Percentiles rank a stretch among this genome's conserved stretches.
Conservation (phyloP, 1,140 invertebrate species). For the Aphelenchoides avenae region DNA sequence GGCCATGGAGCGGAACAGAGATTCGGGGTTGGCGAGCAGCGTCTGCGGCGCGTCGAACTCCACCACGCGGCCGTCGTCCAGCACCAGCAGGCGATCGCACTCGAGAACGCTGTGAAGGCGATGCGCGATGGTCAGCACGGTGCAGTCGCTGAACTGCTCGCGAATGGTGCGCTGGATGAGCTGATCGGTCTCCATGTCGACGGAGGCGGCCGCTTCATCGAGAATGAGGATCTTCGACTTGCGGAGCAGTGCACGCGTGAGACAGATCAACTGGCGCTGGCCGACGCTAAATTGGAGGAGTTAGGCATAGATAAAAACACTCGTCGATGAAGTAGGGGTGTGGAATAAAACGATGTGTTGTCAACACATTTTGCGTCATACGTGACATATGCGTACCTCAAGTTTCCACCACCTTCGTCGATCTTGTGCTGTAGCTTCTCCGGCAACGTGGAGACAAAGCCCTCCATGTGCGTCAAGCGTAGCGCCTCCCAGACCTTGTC, state of each 20-base stretch:
- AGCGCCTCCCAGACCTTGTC: slow-evolving; percentile 70
- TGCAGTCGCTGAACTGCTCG: slow-evolving; percentile 59
- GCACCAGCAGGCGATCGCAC: slow-evolving; percentile 65
- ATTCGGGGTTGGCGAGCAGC: slow-evolving; percentile 64
- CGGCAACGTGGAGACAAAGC: slow-evolving; percentile 14
- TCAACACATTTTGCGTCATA: too few species aligned
- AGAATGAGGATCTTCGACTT: slow-evolving; percentile 69
- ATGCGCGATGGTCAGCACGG: slow-evolving; percentile 73
- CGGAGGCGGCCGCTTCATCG: slow-evolving; percentile 81
- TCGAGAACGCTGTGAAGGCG: slow-evolving; percentile 74
- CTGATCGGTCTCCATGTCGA: slow-evolving; percentile 67
- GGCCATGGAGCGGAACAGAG: slow-evolving; percentile 61
- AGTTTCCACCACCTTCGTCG: slow-evolving; percentile 61
- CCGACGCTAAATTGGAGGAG: slow-evolving; percentile 59
- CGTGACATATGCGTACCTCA: too few species aligned
- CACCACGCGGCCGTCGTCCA: slow-evolving; percentile 72
- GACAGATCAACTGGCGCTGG: slow-evolving; percentile 60
- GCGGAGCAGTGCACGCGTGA: slow-evolving; percentile 57
- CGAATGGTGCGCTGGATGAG: slow-evolving; percentile 59
- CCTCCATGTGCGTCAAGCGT: slow-evolving; percentile 60
- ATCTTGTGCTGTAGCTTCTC: slow-evolving; percentile 35
- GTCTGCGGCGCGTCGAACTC: slow-evolving; percentile 72
- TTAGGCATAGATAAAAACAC: background rate
- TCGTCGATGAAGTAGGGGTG: slow-evolving; percentile 19
- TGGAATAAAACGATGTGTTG: too few species aligned